Percentiles rank a stretch among this genome's conserved stretches.
Conservation (phyloP, 2,113 vertebrate genomes). For the Hydrochoerus hydrochaeris region DNA sequence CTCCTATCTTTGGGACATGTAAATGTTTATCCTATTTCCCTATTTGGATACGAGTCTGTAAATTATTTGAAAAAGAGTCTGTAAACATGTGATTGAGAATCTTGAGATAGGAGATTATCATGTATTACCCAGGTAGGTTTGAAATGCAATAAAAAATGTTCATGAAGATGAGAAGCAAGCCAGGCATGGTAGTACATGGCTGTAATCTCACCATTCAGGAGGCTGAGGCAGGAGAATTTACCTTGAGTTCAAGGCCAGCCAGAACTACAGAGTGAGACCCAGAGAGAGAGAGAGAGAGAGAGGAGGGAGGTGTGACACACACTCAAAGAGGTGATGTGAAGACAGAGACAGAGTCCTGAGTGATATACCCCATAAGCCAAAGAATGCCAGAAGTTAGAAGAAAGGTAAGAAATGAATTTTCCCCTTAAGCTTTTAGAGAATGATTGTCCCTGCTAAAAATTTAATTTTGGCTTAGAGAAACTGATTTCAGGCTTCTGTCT, state of each 20-base stretch:
- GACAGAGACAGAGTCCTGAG: not conserved
- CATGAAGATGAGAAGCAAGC: not conserved
- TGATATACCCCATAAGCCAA: not conserved
- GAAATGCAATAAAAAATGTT: constrained; percentile 7
- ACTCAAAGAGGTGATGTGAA: not conserved
- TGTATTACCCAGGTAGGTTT: not conserved
- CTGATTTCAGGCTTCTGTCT: constrained; percentile 27
- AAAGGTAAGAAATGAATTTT: not conserved
- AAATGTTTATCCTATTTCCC: not conserved
- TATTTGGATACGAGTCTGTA: no score
- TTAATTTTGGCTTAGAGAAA: constrained; percentile 6
- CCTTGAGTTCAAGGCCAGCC: not conserved
- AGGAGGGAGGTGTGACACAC: not conserved
- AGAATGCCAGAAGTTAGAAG: not conserved
- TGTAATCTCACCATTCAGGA: not conserved
- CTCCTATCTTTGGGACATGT: constrained; percentile 11
- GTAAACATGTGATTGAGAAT: not conserved
- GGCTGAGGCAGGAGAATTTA: not conserved
- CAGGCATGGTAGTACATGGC: not conserved
- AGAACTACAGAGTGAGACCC: not conserved
- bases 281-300: not conserved
- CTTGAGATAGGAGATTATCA: constrained; percentile 5
- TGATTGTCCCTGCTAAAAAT: not conserved
- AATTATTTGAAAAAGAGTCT: not conserved
- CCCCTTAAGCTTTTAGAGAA: not conserved